Evolutionary conservation across 2,797 vertebrate genomes (phyloP), one percentile per base, ranked within the genome.

Genomic region (Lophotriccus pileatus): DNA sequence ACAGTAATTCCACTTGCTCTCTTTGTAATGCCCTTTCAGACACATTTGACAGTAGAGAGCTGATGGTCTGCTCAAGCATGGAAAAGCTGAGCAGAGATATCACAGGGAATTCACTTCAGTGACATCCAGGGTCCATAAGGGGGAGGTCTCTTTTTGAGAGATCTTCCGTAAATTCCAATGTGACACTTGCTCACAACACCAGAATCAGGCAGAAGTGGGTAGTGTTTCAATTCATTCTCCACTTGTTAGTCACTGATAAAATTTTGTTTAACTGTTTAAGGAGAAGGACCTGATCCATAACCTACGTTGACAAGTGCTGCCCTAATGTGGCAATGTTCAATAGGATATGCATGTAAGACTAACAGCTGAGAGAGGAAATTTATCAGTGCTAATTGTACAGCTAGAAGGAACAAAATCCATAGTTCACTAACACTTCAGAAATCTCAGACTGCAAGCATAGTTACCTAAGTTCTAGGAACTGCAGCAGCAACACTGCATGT

Each of bases 141-240:
- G 84, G 70, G 56, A 84, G 64, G 92, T n/a, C 19, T 79, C 41
- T 46, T 90, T 72, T 16, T 52, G 44, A 53, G 27, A 60, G 19
- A 70, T 39, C 56, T 32, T 73, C 9, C 52, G 13, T 59, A 66
- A 75, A 81, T 52, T 43, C 59, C 44, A 63, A n/a, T 43, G 34
- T 0, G 0, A 62, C 23, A 12, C 21, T 4, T 3, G 36, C 47
- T 58, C 0, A 0, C 30, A 66, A 36, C 24, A 77, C 37, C 39
- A 53, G 10, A 22, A 11, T 28, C 8, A 25, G 34, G 37, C 52
- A 84, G 63, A 84, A 79, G 24, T 12, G 13, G 22, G 9, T 63
- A 2, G 3, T 12, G 19, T 49, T 73, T 91, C 44, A 81, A 27
- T 27, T 56, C 5, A 44, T 34, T 62, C 14, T 20, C 6, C 11